Evolutionary conservation across 2,797 vertebrate genomes (phyloP).

Genomic region (Chiropotes sagulatus): DNA sequence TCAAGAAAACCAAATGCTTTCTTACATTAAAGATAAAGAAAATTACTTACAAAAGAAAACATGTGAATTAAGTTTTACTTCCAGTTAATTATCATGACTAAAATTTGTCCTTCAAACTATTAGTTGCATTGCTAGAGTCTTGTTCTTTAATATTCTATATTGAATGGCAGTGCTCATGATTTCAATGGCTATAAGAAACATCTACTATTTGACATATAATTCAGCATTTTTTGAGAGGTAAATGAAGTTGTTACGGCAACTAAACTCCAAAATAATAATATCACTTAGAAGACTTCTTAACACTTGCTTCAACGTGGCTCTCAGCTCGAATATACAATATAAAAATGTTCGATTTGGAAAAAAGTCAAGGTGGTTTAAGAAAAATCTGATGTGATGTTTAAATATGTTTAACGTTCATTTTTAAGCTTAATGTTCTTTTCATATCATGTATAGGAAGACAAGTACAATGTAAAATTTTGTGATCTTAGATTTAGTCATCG

Average conservation of each 20-base stretch:
- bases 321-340: not conserved
- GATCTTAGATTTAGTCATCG: not conserved
- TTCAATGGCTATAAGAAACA: constrained; percentile 10
- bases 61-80: not conserved
- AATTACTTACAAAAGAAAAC: not conserved
- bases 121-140: not conserved
- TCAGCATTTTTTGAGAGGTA: constrained; percentile 62
- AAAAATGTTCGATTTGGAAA: not conserved
- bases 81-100: not conserved
- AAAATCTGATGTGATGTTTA: not conserved
- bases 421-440: not conserved
- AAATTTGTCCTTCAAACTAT: not conserved
- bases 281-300: constrained; percentile 39
- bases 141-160: constrained; percentile 33
- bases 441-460: not conserved
- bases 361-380: not conserved
- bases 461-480: not conserved
- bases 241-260: constrained; percentile 78
- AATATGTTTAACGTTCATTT: not conserved
- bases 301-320: not conserved
- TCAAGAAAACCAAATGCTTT: not conserved
- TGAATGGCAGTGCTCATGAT: not conserved
- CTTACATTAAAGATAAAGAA: not conserved
- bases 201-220: constrained; percentile 54
- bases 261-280: constrained; percentile 47